Evolutionary conservation across 2,888 invertebrate genomes (phyloP).

Genomic region (Rhorus exstirpatorius): DNA sequence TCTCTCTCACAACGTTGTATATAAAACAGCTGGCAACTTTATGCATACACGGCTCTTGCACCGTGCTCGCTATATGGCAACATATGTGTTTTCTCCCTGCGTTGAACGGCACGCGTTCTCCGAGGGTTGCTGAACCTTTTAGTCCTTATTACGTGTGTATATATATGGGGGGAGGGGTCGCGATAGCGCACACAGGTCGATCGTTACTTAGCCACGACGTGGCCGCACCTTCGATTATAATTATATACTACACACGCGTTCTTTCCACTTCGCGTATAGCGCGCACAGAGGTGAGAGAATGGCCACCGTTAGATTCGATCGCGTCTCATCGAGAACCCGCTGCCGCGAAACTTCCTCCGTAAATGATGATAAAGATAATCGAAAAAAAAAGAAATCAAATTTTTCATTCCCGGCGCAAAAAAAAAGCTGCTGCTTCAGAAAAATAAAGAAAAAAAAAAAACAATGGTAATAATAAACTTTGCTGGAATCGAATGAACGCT

Average conservation of each 20-base stretch:
- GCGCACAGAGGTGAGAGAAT: constrained; percentile 18
- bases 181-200: constrained; percentile 66
- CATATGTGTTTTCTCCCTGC: background rate
- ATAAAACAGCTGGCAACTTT: no score
- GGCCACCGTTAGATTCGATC: constrained; percentile 49
- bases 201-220: constrained; percentile 72
- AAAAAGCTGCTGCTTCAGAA: no score
- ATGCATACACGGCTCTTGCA: no score
- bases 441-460: no score
- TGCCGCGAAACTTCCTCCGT: constrained; percentile 16
- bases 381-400: background rate
- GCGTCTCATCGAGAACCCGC: constrained; percentile 37
- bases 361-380: constrained; percentile 34
- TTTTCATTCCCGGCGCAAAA: background rate
- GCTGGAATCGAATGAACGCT: no score
- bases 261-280: constrained; percentile 58
- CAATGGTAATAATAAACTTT: no score
- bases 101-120: constrained; percentile 30
- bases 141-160: constrained; percentile 73
- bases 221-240: constrained; percentile 76
- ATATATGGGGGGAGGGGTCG: constrained; percentile 28
- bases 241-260: constrained; percentile 70
- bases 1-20: no score
- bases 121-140: constrained; percentile 76
- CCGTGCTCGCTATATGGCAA: no score